phyloP scores from a whole-genome alignment of 2,113 vertebrate species.

The Nettapus auritus region DNA sequence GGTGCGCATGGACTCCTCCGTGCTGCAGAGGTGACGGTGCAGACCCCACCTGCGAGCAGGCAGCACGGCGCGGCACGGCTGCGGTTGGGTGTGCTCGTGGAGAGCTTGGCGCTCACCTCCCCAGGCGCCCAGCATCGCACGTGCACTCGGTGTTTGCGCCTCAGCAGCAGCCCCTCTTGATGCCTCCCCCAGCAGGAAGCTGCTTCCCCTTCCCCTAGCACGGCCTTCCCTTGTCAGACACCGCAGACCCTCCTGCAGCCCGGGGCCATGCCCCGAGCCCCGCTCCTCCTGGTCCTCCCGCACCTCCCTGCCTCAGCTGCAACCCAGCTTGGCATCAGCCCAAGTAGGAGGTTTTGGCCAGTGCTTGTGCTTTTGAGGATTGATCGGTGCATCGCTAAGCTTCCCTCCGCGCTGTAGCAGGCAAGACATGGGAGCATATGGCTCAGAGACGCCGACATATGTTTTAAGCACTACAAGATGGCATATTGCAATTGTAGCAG shows the following conservation, averaged over 20 bases:
- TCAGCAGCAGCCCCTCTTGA: not conserved
- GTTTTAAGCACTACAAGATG: constrained; percentile 29
- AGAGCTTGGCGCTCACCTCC: not conserved
- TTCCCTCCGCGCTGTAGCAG: not conserved
- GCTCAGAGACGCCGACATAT: constrained; percentile 43
- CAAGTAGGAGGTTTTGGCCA: not conserved
- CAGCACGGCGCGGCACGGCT: fast-evolving
- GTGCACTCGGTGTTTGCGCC: fast-evolving
- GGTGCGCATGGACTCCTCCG: fast-evolving
- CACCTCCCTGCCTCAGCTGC: not conserved
- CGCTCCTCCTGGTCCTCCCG: not conserved
- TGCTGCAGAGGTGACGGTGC: not conserved
- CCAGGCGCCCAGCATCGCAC: fast-evolving
- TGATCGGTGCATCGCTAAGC: not conserved
- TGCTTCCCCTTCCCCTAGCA: too few species aligned
- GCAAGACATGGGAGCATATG: constrained; percentile 59
- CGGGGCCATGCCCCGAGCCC: not conserved
- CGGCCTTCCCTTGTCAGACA: too few species aligned
- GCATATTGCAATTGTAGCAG: constrained; percentile 60
- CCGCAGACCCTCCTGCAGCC: too few species aligned
- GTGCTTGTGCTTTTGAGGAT: not conserved
- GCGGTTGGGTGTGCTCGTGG: fast-evolving
- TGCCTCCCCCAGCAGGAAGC: not conserved
- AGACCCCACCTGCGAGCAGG: not conserved
- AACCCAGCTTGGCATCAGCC: not conserved